Base-by-base conservation (phyloP, 2,888 invertebrate species). In the Isoperla grammatica region DNA sequence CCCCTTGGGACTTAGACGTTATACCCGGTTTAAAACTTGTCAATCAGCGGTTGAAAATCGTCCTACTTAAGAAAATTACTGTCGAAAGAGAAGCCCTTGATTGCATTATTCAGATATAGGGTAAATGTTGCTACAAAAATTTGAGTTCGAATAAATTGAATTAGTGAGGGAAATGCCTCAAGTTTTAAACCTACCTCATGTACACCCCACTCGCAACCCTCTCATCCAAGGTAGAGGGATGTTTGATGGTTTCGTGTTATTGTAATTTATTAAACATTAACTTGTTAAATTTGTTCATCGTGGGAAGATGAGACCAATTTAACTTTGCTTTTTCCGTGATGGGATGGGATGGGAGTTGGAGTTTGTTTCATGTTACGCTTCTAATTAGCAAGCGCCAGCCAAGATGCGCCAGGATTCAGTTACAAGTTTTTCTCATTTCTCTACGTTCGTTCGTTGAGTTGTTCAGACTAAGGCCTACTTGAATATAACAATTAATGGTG, bases 261-360 rank as follows among this genome's bases (percentile, higher is more conserved):
- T 58, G 49, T 49, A 58, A 58, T 58, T 53, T 50, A 40, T 58
- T 42, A 53, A 49, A 58, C 58, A 58, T 58, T 58, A 58, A 58
- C 53, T 58, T 58, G 53, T 58, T 58, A 50, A 58, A 50, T 50
- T 50, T 50, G 49, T 50, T 50, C 49, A 50, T 9, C 49, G 49
- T 23, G n/a, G 49, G 49, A 50, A 50, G 49, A 50, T 50, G 49
- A 50, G 49, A 50, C 49, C 49, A 50, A 22, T 50, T 50, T 50
- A 50, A 50, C 49, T 50, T 50, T 50, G 49, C 49, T 50, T 50
- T 50, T 50, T 50, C 22, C 49, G 12, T 29, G 49, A 50, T 15
- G 49, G 15, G 48, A 20, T 22, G 23, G 15, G 49, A 29, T 50
- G 49, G 17, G 46, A 19, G 46, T 19, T 46, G 5, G 49, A 35